phyloP scores from a whole-genome alignment of 2,797 vertebrate genomes.

The Mastacembelus armatus region DNA sequence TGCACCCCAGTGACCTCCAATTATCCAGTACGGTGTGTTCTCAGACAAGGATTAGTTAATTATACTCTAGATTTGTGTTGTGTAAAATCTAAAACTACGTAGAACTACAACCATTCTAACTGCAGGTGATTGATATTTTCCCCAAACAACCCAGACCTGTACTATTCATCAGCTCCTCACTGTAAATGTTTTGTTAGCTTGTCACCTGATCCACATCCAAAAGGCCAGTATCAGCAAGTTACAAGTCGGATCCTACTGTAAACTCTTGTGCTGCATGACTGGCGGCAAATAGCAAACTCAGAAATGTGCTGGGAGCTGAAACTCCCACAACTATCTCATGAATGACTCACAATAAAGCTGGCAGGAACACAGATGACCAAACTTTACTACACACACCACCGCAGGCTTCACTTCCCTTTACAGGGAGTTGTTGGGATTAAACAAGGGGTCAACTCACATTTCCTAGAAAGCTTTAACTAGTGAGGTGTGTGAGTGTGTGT shows the following conservation, averaged over 20 bases:
- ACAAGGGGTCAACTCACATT: slow-evolving; percentile 75
- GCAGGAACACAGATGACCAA: background rate
- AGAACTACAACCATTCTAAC: no score
- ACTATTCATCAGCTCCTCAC: background rate
- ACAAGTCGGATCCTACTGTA: background rate
- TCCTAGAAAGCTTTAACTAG: slow-evolving; percentile 75
- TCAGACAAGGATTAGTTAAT: no score
- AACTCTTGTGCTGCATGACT: background rate
- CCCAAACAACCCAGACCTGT: background rate
- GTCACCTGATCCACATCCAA: background rate
- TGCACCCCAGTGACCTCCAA: background rate
- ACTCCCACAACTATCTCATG: background rate
- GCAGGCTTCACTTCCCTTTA: background rate
- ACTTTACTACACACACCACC: background rate
- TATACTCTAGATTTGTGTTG: no score
- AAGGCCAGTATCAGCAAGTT: background rate
- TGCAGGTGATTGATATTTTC: no score
- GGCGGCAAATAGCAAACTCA: background rate
- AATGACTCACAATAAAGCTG: background rate
- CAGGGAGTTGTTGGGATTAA: slow-evolving; percentile 30
- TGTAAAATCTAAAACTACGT: no score
- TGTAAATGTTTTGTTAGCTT: background rate
- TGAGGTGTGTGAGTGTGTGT: slow-evolving; percentile 26
- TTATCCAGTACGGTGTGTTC: no score
- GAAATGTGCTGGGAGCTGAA: no score